Conservation (phyloP, 2,797 vertebrate species). For the Macroramphosus scolopax region DNA sequence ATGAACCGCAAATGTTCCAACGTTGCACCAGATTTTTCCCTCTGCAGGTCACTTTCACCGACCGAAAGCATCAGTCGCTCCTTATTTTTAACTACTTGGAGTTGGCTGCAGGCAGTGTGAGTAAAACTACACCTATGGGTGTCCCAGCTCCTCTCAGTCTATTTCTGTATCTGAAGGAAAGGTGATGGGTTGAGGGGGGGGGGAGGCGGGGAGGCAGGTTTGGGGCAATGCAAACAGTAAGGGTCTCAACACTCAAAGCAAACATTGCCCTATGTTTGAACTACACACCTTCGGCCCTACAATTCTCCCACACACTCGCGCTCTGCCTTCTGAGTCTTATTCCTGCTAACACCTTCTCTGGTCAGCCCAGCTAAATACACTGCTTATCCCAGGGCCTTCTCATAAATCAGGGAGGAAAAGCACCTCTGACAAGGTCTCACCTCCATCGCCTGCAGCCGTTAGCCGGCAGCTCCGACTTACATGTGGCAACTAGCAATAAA, state of each 20-base stretch:
- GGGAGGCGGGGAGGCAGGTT: conserved; percentile 28
- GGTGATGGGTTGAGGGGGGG: conserved; percentile 46
- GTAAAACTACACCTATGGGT: conserved; percentile 58
- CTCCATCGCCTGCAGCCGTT: conserved; percentile 52
- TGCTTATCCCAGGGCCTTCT: conserved; percentile 64
- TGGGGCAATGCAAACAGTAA: conserved; percentile 73
- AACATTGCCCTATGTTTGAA: conserved; percentile 79
- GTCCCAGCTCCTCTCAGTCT: conserved; percentile 60
- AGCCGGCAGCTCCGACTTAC: conserved; percentile 39
- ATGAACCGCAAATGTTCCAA: conserved; percentile 5
- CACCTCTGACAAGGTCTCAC: conserved; percentile 72
- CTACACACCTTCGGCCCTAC: conserved; percentile 71
- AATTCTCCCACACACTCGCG: conserved; percentile 69
- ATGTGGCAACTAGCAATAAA: conserved; percentile 40
- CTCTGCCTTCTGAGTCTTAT: conserved; percentile 58
- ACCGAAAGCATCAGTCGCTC: conserved; percentile 32
- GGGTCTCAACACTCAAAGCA: conserved; percentile 74
- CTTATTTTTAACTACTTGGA: conserved; percentile 30
- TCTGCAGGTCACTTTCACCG: conserved; percentile 10
- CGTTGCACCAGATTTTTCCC: not conserved
- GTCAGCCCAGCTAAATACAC: conserved; percentile 71
- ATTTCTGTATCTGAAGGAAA: conserved; percentile 72
- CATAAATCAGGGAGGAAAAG: conserved; percentile 74
- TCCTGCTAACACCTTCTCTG: conserved; percentile 58
- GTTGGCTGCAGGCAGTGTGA: conserved; percentile 24